These are phyloP conservation scores for Periophthalmus modestus DNA, from an alignment of 2,113 vertebrate species.

Conservation along the genomic window DNA sequence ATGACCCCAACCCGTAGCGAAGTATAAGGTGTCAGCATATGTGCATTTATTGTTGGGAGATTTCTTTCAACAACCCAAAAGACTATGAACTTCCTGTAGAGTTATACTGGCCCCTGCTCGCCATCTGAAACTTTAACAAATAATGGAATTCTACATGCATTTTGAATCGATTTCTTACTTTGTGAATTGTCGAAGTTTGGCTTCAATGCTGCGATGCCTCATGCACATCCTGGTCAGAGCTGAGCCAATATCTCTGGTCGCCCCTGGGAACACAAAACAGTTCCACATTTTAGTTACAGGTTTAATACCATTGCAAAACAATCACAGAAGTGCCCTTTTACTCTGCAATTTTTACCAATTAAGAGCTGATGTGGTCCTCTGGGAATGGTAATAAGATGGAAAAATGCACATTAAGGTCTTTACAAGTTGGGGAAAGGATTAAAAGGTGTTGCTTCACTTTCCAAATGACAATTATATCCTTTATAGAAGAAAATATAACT, in stretches of 20 bases:
- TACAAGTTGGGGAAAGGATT: not conserved
- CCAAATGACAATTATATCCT: not conserved
- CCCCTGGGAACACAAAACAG: conserved; percentile 78
- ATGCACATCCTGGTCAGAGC: conserved; percentile 98
- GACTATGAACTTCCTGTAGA: too few relatives aligned
- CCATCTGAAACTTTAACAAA: not conserved
- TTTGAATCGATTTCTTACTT: conserved; percentile 81
- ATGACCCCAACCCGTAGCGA: too few relatives aligned
- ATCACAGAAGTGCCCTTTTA: conserved; percentile 12
- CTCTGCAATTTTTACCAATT: conserved; percentile 20
- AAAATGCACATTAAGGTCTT: not conserved
- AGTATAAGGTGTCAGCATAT: too few relatives aligned
- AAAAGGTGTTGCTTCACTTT: not conserved
- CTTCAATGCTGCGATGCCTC: conserved; percentile 97
- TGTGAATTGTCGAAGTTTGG: conserved; percentile 97
- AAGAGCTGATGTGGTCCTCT: not conserved
- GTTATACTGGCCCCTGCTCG: too few relatives aligned
- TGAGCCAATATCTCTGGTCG: conserved; percentile 94
- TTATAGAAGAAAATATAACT: not conserved
- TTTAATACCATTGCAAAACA: conserved; percentile 10
- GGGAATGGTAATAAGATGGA: not conserved
- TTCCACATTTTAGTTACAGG: conserved; percentile 15
- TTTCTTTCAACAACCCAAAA: too few relatives aligned
- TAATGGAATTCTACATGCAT: not conserved
- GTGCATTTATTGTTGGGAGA: not conserved